Percentiles rank a stretch among this genome's conserved stretches.
Evolutionary conservation across 2,113 vertebrate genomes (phyloP).

Genomic region (Camelus dromedarius): DNA sequence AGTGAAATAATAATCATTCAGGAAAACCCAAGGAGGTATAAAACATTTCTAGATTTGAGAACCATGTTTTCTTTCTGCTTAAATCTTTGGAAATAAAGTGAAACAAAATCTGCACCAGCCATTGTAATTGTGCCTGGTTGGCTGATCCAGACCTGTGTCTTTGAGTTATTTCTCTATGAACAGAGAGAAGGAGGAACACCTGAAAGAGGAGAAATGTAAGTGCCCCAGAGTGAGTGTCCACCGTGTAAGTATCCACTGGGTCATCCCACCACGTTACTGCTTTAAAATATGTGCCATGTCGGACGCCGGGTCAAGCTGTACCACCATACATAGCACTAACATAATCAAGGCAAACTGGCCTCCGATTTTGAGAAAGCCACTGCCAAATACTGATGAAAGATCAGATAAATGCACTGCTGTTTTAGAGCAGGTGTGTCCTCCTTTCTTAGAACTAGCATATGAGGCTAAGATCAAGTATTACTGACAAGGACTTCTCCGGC

Average conservation of each 20-base stretch:
- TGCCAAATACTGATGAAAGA: background rate
- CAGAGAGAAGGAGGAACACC: background rate
- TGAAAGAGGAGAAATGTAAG: background rate
- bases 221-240: background rate
- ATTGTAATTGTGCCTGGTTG: background rate
- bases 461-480: background rate
- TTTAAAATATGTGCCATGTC: background rate
- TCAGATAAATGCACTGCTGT: background rate
- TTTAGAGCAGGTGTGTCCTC: background rate
- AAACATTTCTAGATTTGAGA: background rate
- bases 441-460: background rate
- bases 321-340: background rate
- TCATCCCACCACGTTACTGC: background rate
- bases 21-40: background rate
- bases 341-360: background rate
- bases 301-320: background rate
- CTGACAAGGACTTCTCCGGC: background rate
- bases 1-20: constrained; percentile 15
- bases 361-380: background rate
- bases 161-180: background rate
- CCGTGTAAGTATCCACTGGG: background rate
- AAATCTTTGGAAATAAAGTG: constrained; percentile 27
- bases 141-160: background rate
- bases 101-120: background rate
- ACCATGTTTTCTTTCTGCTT: background rate